phyloP scores from a whole-genome alignment of 2,888 invertebrate species.

The Didymodactylos carnosus region DNA sequence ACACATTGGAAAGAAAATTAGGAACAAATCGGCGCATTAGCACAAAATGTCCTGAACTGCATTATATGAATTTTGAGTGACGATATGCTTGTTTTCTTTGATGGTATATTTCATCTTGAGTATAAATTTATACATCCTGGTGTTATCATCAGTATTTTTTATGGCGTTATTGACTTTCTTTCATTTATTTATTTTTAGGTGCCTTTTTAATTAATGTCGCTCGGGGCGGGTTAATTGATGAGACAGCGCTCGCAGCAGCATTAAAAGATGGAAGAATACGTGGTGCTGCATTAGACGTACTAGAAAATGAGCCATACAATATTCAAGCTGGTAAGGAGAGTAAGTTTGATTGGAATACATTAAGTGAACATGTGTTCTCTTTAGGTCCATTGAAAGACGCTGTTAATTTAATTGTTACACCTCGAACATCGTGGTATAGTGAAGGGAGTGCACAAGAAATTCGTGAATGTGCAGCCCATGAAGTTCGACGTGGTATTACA shows the following conservation, averaged over 20 bases:
- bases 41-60: too few species aligned
- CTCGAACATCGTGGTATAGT: conserved; percentile 97
- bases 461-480: conserved; percentile 88
- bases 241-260: conserved; percentile 79
- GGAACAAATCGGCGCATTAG: too few species aligned
- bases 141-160: too few species aligned
- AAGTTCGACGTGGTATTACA: conserved; percentile 89
- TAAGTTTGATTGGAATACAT: conserved; percentile 95
- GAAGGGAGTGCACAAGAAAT: conserved; percentile 93
- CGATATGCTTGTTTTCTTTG: too few species aligned
- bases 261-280: conserved; percentile 92
- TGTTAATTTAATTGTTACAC: conserved; percentile 91
- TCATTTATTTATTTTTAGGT: too few species aligned
- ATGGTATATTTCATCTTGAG: too few species aligned
- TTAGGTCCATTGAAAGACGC: conserved; percentile 78
- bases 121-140: too few species aligned
- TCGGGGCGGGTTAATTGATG: conserved; percentile 87
- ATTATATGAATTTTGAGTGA: too few species aligned
- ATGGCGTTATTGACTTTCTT: too few species aligned
- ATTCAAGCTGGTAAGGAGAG: not conserved
- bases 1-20: too few species aligned
- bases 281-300: conserved; percentile 90
- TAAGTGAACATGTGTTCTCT: too few species aligned
- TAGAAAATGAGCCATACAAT: not conserved
- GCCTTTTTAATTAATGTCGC: conserved; percentile 98